Evolutionary conservation across 1,140 invertebrate species (phyloP), one percentile per base, ranked within the genome.

Genomic region (Episyrphus balteatus): DNA sequence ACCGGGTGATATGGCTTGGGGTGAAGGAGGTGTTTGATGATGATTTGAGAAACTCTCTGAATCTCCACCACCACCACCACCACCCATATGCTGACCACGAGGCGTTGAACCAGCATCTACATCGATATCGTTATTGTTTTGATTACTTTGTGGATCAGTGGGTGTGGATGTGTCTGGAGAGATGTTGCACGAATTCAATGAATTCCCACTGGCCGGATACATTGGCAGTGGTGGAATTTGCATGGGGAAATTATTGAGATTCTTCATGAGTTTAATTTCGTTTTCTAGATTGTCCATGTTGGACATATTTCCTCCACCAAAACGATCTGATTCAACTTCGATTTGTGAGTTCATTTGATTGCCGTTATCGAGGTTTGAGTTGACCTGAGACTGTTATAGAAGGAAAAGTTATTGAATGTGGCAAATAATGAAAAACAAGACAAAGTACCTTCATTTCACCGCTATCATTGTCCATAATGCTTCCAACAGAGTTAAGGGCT

Each of bases 191-290:
- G 63, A 55, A 5, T 57, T 57, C 38, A 54, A 46, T 30, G 19
- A 45, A 46, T 53, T 55, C 42, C 42, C 46, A 11, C 40, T 26
- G 33, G 48, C 50, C 15, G 58, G 59, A 47, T 68, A 68, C 58
- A 66, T 66, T 9, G 66, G 62, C 52, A 68, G 46, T 39, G 65
- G 57, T 14, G 65, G 65, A 36, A 68, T 65, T 46, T 68, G 66
- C 62, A 68, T 66, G 2, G 66, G 65, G 40, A 68, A 68, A 34
- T 57, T 68, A 44, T 59, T 57, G 44, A 67, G 47, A 17, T 62
- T 67, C 47, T 68, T 68, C 62, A 68, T 68, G 58, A 68, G 64
- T 44, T 68, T 68, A 18, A 68, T 55, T 42, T 68, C 65, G 17
- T 64, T 66, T 49, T 68, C 66, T 38, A 67, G 46, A 13, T 59